Base-by-base conservation (phyloP, 1,140 invertebrate genomes). In the Conus betulinus region DNA sequence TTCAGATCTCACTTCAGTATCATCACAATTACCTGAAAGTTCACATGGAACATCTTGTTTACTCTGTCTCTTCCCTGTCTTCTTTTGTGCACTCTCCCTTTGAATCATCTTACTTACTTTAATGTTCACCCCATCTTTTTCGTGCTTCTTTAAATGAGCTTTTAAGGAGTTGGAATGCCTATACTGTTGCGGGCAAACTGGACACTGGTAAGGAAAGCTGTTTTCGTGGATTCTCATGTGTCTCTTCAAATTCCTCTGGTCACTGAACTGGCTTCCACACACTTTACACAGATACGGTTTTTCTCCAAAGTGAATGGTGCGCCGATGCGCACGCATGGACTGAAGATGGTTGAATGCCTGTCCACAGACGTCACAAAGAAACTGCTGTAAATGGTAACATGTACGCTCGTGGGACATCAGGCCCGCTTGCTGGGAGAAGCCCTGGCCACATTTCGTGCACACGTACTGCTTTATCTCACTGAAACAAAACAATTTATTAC, bases 401-500 rank as follows among this genome's bases (percentile, higher is more conserved):
- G 90, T 90, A 6, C 90, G 81, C 25, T 87, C 84, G 84, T 94
- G 94, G 23, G 87, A 88, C 15, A 82, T 74, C 11, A 94, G 87
- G 25, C 91, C 92, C 74, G 83, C 92, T 88, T 83, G 91, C 92
- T 84, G 93, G 88, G 90, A 94, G 92, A 93, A 95, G 90, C 90
- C 91, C 92, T 71, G 92, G 8, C 92, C 90, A 81, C 94, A 95
- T 85, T 92, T 91, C 23, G 92, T 90, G 89, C 94, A 95, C 17
- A 90, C 88, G 89, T 90, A 95, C 17, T 90, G 91, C 63, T 92
- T 93, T 82, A 90, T 82, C 6, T 92, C 91, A 25, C 91, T 89
- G 85, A 53, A 87, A 87, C 85, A 78, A 10, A 20, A 6, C 0
- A n/a, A 71, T 20, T n/a, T 71, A 20, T 17, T 11, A 2, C 15